These are phyloP conservation scores for Xestia c-nigrum DNA, from an alignment of 2,888 invertebrate species.

Conservation along the genomic window DNA sequence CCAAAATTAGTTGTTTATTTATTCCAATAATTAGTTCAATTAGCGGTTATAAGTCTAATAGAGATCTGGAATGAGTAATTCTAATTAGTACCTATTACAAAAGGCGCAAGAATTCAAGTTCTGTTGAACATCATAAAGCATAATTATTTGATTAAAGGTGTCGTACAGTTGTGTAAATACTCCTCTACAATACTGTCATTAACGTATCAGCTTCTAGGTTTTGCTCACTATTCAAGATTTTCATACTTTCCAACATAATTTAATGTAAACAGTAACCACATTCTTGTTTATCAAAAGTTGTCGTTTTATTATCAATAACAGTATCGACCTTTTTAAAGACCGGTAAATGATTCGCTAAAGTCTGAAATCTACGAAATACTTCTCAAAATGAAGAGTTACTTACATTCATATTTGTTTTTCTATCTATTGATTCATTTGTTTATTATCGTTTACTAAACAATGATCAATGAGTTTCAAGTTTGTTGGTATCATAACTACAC, in stretches of 20 bases:
- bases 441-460: conserved; percentile 71
- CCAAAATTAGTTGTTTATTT: conserved; percentile 9
- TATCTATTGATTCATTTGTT: conserved; percentile 68
- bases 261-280: conserved; percentile 22
- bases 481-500: conserved; percentile 66
- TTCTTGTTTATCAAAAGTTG: conserved; percentile 18
- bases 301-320: conserved; percentile 2
- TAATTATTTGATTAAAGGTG: conserved; percentile 29
- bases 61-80: conserved; percentile 10
- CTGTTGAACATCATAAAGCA: conserved; percentile 24
- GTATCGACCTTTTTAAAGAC: neutral
- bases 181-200: conserved; percentile 60
- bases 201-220: conserved; percentile 53
- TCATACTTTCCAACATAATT: conserved; percentile 46
- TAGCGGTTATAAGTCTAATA: conserved; percentile 13
- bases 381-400: conserved; percentile 29
- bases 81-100: conserved; percentile 20
- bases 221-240: conserved; percentile 37
- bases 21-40: conserved; percentile 12
- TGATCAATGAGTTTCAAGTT: conserved; percentile 70
- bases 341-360: neutral
- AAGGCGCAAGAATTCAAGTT: conserved; percentile 4
- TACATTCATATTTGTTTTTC: conserved; percentile 63
- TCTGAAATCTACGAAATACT: conserved; percentile 3
- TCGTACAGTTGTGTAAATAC: conserved; percentile 60